Base-by-base conservation (phyloP, 2,888 invertebrate species). In the Euzophera pinguis region DNA sequence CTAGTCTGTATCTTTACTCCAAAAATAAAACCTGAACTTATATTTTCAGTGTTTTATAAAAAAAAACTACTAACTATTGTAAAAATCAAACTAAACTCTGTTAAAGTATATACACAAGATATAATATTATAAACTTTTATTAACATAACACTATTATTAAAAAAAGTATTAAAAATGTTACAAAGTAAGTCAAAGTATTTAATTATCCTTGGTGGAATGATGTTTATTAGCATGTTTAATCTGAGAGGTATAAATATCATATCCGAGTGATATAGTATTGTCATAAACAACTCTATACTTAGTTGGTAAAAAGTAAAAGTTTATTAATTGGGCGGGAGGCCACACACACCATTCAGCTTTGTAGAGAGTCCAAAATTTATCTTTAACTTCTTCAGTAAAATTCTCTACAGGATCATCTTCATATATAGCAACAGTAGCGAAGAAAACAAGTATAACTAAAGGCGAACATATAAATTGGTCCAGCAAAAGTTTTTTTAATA, bases 251-350 rank as follows among this genome's bases (percentile, higher is more conserved):
- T 95, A 97, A 38, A 96, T 88, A 81, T 97, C 97, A 82, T 96
- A 97, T 0, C 95, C 95, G 65, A 97, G 91, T 34, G 97, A 97
- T 69, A 97, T 93, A 0, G 92, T 91, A 73, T 95, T 97, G 73
- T 97, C 97, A 84, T 97, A 98, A 8, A 97, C 85, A 29, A 98
- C 96, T 71, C 98, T 92, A 77, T 93, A 98, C 65, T 91, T 93
- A 7, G 94, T 93, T 8, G 98, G 96, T 60, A 98, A 78, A 71
- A 95, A 93, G 78, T 95, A 96, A 83, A 98, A 98, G 80, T 98
- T 98, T n/a, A 98, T 89, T 39, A 97, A 89, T 78, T 98, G 98
- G 0, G 97, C 97, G 5, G 96, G 95, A 0, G 98, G 98, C 98
- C 98, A 98, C 22, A 98, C 93, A 5, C 96, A 74, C 96, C 97